These are phyloP conservation scores for Garra rufa DNA, from an alignment of 2,113 vertebrate species.

Conservation along the genomic window DNA sequence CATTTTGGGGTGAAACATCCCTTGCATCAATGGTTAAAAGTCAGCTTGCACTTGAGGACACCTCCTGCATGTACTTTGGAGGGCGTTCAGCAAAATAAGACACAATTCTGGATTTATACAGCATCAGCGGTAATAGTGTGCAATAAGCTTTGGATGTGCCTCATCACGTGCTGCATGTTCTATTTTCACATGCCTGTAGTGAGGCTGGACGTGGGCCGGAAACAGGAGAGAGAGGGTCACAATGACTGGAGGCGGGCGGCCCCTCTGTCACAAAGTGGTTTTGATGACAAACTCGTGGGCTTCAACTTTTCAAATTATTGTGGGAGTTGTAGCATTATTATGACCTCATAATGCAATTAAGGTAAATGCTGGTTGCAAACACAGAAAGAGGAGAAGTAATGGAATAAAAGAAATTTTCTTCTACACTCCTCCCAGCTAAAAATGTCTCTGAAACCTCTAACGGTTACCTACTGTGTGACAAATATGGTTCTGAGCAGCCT, in stretches of 20 bases:
- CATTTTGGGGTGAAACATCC: neutral
- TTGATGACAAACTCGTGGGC: slow-evolving; percentile 1
- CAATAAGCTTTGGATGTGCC: neutral
- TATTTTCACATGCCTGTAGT: slow-evolving; percentile 14
- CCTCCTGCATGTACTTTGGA: neutral
- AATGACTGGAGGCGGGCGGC: neutral
- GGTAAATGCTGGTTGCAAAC: slow-evolving; percentile 25
- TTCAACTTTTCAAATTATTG: slow-evolving; percentile 13
- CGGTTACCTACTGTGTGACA: slow-evolving; percentile 39
- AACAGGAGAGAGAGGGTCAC: slow-evolving; percentile 15
- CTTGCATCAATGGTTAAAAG: neutral
- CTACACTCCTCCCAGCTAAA: neutral
- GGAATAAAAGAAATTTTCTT: neutral
- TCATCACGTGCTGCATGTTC: neutral
- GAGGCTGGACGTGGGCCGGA: neutral
- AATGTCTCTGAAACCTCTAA: slow-evolving; percentile 23
- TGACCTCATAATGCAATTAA: neutral
- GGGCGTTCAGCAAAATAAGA: neutral
- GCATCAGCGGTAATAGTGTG: neutral
- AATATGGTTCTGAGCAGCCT: slow-evolving; percentile 30
- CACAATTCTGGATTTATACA: neutral
- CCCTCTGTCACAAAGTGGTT: neutral
- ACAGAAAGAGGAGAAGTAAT: neutral
- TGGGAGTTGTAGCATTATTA: neutral
- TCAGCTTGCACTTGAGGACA: neutral